Percentiles rank a stretch among this genome's conserved stretches.
These are phyloP conservation scores for Accipiter virgatus DNA, from an alignment of 2,113 vertebrate genomes.

Conservation along the genomic window DNA sequence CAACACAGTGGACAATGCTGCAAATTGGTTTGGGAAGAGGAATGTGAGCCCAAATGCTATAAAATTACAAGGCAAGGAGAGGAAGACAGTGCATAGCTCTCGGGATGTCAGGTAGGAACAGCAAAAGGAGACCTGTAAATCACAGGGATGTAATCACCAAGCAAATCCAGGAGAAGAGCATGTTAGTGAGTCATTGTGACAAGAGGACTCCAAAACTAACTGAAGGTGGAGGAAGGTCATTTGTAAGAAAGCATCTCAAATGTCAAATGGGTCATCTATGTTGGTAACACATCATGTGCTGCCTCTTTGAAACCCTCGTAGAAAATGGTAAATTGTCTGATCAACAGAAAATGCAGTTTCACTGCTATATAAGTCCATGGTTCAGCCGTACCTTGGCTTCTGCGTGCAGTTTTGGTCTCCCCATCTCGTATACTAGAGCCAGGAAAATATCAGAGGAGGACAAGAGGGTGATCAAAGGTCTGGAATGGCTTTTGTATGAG, in stretches of 20 bases:
- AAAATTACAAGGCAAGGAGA: background rate
- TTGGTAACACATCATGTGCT: background rate
- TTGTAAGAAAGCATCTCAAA: background rate
- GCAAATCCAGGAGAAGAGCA: rapidly evolving
- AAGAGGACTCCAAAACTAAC: background rate
- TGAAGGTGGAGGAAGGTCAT: background rate
- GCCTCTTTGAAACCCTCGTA: background rate
- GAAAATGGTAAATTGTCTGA: background rate
- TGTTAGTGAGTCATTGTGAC: background rate
- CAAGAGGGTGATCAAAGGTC: background rate
- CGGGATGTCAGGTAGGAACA: background rate
- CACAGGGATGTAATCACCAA: background rate
- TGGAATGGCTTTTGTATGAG: background rate
- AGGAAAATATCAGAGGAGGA: background rate
- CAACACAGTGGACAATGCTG: background rate
- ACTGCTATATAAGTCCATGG: background rate
- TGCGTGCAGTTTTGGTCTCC: background rate
- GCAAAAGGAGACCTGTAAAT: background rate
- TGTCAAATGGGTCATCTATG: rapidly evolving
- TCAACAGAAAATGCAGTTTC: background rate
- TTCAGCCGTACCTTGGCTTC: background rate
- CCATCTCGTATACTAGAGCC: background rate
- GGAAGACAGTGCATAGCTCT: background rate
- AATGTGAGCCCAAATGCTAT: background rate
- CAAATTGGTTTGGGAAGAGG: background rate